Percentiles rank a stretch among this genome's conserved stretches.
Evolutionary conservation across 2,888 invertebrate species (phyloP).

Genomic region (Macrosoma leucophasiata): DNA sequence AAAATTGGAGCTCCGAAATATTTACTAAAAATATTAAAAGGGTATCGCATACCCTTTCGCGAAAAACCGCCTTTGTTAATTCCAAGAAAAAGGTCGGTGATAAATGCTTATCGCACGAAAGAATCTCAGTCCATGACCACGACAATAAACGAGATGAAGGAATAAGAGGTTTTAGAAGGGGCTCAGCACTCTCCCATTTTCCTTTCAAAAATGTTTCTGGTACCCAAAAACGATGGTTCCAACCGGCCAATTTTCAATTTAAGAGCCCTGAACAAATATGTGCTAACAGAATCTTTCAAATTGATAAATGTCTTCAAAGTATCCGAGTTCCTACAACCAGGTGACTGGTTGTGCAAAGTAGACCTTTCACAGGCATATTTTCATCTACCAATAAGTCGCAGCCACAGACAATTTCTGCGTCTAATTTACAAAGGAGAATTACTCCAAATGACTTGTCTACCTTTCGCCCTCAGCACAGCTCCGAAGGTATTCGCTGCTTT

Average conservation of each 20-base stretch:
- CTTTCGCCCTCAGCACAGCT: constrained; percentile 10
- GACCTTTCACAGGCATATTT: constrained; percentile 17
- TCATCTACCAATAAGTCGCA: constrained; percentile 5
- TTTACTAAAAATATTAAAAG: constrained; percentile 7
- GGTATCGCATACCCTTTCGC: constrained; percentile 8
- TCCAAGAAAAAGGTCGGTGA: no score
- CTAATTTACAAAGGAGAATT: constrained; percentile 9
- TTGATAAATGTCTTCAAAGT: constrained; percentile 9
- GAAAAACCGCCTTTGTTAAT: constrained; percentile 4
- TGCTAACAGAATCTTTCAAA: neutral
- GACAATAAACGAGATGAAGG: constrained; percentile 1
- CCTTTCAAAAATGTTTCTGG: constrained; percentile 8
- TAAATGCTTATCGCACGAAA: neutral
- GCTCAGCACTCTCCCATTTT: constrained; percentile 3
- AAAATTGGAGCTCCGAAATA: constrained; percentile 3
- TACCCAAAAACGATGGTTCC: constrained; percentile 5
- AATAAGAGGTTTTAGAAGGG: neutral
- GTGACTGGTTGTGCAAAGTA: constrained; percentile 25
- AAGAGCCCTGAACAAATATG: constrained; percentile 1
- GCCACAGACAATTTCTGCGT: constrained; percentile 8
- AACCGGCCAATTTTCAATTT: constrained; percentile 2
- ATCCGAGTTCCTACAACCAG: constrained; percentile 27
- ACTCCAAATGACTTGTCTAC: constrained; percentile 13
- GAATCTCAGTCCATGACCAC: neutral
- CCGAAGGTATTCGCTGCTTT: constrained; percentile 12